phyloP scores from a whole-genome alignment of 35 echinoderm and acorn worm species.

The Ophioderma brevispina region DNA sequence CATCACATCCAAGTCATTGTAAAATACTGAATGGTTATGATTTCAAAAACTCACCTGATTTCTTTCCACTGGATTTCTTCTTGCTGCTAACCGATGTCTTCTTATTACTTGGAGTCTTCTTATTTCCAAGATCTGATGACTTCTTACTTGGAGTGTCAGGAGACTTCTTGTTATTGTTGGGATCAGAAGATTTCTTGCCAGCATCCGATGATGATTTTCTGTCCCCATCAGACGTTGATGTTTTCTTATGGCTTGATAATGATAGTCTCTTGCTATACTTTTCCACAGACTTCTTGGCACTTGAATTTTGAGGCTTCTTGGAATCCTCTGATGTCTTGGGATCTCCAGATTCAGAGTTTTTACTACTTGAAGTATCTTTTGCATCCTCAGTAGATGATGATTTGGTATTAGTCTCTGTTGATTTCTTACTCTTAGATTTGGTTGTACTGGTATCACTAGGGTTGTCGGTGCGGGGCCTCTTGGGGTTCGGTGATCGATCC shows the following conservation, averaged over 20 bases:
- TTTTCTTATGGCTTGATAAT: background rate
- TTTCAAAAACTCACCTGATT: background rate
- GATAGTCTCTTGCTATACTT: background rate
- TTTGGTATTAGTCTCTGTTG: background rate
- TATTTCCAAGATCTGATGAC: background rate
- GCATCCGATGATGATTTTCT: background rate
- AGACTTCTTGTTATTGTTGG: background rate
- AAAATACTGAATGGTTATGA: background rate
- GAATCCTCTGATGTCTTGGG: background rate
- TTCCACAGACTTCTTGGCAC: background rate
- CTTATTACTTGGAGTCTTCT: background rate
- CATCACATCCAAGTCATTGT: too few species aligned
- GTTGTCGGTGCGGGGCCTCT: background rate
- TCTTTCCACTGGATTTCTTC: background rate
- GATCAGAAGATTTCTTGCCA: background rate
- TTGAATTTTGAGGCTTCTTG: background rate
- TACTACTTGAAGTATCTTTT: conserved; percentile 18
- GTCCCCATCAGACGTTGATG: background rate
- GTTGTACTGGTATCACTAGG: conserved; percentile 2
- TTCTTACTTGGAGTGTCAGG: background rate
- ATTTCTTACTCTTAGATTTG: conserved; percentile 22
- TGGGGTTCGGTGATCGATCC: conserved; percentile 40
- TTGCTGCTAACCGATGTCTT: background rate
- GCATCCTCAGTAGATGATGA: background rate
- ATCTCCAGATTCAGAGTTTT: background rate